Evolutionary conservation across 2,113 vertebrate species (phyloP), one percentile per base, ranked within the genome.

Genomic region (Mormyrus lacerda): DNA sequence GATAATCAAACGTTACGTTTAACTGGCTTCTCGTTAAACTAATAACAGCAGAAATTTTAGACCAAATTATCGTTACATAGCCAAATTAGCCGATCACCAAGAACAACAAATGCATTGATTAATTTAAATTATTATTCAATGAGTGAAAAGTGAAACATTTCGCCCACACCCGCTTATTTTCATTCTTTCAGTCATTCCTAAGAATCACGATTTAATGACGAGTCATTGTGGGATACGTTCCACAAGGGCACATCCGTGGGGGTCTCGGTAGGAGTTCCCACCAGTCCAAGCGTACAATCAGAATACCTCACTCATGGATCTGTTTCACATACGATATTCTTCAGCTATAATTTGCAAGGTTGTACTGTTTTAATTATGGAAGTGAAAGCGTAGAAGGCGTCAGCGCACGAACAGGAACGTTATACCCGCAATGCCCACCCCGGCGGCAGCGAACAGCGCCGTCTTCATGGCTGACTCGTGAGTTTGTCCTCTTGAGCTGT

Each of bases 401-500:
- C 50, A 98, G 95, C 97, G 97, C 92, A 97, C 97, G 92, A 98
- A 90, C 91, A 98, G 96, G 50, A 97, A 97, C 27, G 97, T 97
- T 92, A 98, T 93, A 13, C 97, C 97, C 0, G 97, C 97, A n/a
- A 98, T 93, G 87, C 97, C 97, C 3, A 98, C 96, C 0, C 97
- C 96, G 0, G 97, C 97, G 0, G 96, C 97, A 0, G 97, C 97
- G 92, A 98, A 92, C 93, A 98, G 95, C 0, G 97, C 97, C 0
- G 94, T 97, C 95, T 97, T 97, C 90, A 98, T 95, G 53, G 97
- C 95, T 2, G 94, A 96, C 87, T 96, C 95, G 91, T 95, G 95
- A 88, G 94, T 95, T 2, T 93, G 92, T 0, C 91, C 35, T 87
- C 90, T 92, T 0, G 91, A 93, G 42, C 88, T 91, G 55, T 76